Evolutionary conservation across 2,113 vertebrate genomes (phyloP), one percentile per base, ranked within the genome.

Genomic region (Tachysurus fulvidraco): DNA sequence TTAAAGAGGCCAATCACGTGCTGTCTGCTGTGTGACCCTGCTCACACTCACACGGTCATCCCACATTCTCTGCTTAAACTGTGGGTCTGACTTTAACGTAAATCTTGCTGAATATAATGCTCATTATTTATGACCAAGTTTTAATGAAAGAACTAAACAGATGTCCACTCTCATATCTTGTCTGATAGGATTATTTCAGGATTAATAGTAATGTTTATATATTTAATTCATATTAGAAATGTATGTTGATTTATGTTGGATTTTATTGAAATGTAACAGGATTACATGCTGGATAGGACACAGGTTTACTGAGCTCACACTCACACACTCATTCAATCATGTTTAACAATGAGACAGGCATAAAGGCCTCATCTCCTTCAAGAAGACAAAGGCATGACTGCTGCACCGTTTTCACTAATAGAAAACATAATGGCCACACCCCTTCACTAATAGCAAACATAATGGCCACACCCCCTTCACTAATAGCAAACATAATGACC

Each of bases 1-100:
- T 44, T 81, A 81, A 54, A 86, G 25, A 50, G 41, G 16, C 44
- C 14, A 28, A 13, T 50, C 85, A 81, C 76, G 60, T 86, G 64
- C 62, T 64, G 65, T 64, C 36, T 82, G 41, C 16, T 64, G 30
- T 81, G 76, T 86, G 81, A 67, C 30, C 78, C 81, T 80, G 81
- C 4, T 23, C 84, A 78, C 77, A 60, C 77, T 65, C 69, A 57
- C 19, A 79, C 8, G 28, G 28, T 54, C 28, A 59, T 80, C 77
- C 12, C 16, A 80, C 54, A 30, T 60, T 60, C 57, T 81, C 36
- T 23, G 21, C 3, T 44, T 60, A 44, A 60, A 25, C 4, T 14
- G 17, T 44, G 78, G 60, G 57, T 60, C 30, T 81, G 55, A 60
- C 12, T 60, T 41, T 57, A 59, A 21, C 7, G 1, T 76, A 52